Evolutionary conservation across 2,113 vertebrate genomes (phyloP).

Genomic region (Chauna torquata): DNA sequence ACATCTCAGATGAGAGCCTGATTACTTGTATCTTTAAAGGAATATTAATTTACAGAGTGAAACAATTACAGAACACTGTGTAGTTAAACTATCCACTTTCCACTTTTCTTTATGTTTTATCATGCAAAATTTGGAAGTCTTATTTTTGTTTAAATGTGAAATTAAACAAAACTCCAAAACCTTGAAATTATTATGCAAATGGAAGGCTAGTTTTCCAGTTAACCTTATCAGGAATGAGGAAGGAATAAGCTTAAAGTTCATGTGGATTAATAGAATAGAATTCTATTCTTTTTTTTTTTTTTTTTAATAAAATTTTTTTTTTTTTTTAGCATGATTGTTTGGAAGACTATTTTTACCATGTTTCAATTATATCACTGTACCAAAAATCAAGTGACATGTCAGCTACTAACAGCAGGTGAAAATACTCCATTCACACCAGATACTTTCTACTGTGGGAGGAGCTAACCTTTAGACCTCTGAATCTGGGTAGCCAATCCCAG

Average conservation of each 20-base stretch:
- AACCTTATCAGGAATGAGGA: neutral
- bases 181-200: neutral
- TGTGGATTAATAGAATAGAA: neutral
- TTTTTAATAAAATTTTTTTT: neutral
- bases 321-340: neutral
- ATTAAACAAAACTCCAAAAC: neutral
- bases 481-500: neutral
- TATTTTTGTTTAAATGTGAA: neutral
- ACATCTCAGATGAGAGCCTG: fast-evolving
- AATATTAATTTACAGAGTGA: neutral
- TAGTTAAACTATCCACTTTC: neutral
- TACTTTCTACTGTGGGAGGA: neutral
- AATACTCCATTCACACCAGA: neutral
- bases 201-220: neutral
- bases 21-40: neutral
- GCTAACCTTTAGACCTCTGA: neutral
- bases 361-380: neutral
- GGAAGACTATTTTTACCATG: neutral
- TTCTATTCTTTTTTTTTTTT: neutral
- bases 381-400: neutral
- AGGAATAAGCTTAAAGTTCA: neutral
- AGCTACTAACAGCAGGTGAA: neutral
- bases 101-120: neutral
- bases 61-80: neutral
- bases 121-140: neutral